Evolutionary conservation across 2,888 invertebrate genomes (phyloP).

Genomic region (Drosophila antonietae): DNA sequence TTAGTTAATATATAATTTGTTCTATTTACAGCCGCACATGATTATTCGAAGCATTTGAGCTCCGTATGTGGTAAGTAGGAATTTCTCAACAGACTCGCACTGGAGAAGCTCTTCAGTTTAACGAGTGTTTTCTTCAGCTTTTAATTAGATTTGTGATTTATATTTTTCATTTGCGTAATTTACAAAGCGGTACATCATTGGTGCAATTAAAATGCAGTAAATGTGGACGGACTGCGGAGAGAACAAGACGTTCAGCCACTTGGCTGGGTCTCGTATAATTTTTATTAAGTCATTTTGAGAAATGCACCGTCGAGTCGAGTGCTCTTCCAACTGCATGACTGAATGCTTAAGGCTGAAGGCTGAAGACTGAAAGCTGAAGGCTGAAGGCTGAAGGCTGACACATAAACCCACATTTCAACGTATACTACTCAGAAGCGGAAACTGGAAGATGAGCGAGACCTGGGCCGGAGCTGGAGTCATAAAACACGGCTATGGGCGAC

Average conservation of each 20-base stretch:
- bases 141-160: conserved; percentile 60
- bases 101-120: conserved; percentile 29
- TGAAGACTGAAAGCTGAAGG: conserved; percentile 22
- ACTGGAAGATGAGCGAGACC: not conserved
- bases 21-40: conserved; percentile 25
- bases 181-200: conserved; percentile 75
- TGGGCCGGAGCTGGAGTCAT: conserved; percentile 29
- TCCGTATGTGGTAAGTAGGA: conserved; percentile 36
- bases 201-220: conserved; percentile 79
- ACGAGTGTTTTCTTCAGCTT: conserved; percentile 29
- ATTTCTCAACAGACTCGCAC: conserved; percentile 1
- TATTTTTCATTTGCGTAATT: conserved; percentile 64
- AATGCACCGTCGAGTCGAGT: conserved; percentile 51
- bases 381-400: conserved; percentile 51
- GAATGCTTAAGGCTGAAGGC: conserved; percentile 22
- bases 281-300: conserved; percentile 76
- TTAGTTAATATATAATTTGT: not conserved
- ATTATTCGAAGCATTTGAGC: not conserved
- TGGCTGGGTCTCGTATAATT: conserved; percentile 65
- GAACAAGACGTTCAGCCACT: conserved; percentile 34
- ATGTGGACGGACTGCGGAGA: conserved; percentile 38
- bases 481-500: conserved; percentile 65
- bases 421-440: conserved; percentile 3
- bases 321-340: conserved; percentile 16
- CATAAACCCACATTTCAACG: conserved; percentile 60